phyloP scores from a whole-genome alignment of 1,140 invertebrate genomes.

The Pogonognathellus flavescens region DNA sequence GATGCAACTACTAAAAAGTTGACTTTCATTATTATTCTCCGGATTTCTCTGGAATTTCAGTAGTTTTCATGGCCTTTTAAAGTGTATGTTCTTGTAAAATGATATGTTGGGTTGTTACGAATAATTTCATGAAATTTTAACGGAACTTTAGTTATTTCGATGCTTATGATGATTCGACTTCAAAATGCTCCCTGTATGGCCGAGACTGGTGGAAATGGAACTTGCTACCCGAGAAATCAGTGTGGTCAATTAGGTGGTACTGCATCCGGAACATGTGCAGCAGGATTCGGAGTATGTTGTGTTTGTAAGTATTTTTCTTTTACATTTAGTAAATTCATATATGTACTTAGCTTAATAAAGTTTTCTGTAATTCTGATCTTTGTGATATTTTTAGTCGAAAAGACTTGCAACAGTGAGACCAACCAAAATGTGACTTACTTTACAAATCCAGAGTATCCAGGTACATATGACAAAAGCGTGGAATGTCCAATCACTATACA shows the following conservation, averaged over 20 bases:
- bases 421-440: slow-evolving; percentile 75
- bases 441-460: slow-evolving; percentile 73
- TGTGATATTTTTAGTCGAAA: slow-evolving; percentile 71
- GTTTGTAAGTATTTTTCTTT: slow-evolving; percentile 75
- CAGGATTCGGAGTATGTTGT: slow-evolving; percentile 82
- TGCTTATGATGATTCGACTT: slow-evolving; percentile 83
- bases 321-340: background rate
- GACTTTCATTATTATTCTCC: too few species aligned
- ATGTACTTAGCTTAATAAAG: background rate
- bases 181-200: slow-evolving; percentile 79
- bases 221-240: slow-evolving; percentile 79
- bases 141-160: slow-evolving; percentile 76
- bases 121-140: too few species aligned
- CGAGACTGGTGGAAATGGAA: slow-evolving; percentile 81
- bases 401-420: slow-evolving; percentile 74
- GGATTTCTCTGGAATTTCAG: too few species aligned
- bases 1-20: too few species aligned
- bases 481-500: slow-evolving; percentile 86
- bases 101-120: too few species aligned
- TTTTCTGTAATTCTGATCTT: slow-evolving; percentile 39
- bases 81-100: too few species aligned
- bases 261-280: slow-evolving; percentile 81
- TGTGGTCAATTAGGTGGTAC: slow-evolving; percentile 78
- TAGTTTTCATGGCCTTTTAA: too few species aligned
- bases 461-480: slow-evolving; percentile 80